phyloP scores from a whole-genome alignment of 2,888 invertebrate genomes.

The Folsomia manolachei region DNA sequence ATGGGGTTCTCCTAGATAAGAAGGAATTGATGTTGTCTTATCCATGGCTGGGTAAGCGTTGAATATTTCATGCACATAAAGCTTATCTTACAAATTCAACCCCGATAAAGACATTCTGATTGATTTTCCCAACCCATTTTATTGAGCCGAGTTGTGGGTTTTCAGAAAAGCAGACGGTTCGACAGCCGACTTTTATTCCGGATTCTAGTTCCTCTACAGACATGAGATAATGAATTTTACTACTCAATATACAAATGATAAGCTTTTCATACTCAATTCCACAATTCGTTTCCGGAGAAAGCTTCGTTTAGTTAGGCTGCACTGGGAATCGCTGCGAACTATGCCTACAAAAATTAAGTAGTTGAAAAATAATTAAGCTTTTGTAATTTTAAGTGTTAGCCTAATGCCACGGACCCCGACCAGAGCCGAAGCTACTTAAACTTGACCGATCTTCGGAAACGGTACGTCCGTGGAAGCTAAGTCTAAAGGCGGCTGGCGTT shows the following conservation, averaged over 20 bases:
- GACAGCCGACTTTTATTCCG: conserved; percentile 23
- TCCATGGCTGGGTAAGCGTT: no score
- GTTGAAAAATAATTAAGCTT: neutral
- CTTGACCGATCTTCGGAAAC: neutral
- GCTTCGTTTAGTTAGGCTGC: neutral
- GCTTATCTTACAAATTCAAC: conserved; percentile 35
- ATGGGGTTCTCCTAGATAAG: conserved; percentile 27
- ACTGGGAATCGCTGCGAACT: neutral
- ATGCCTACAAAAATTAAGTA: neutral
- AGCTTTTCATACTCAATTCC: conserved; percentile 3
- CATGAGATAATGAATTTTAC: no score
- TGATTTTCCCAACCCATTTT: conserved; percentile 42
- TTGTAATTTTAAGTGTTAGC: no score
- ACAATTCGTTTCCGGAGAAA: conserved; percentile 1
- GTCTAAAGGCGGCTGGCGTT: neutral
- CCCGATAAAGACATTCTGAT: conserved; percentile 32
- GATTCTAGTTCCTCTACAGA: conserved; percentile 28
- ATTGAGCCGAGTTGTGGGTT: conserved; percentile 33
- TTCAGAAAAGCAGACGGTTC: conserved; percentile 28
- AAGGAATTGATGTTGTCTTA: neutral
- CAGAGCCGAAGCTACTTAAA: neutral
- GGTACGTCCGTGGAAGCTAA: neutral
- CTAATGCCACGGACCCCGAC: no score
- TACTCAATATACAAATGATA: no score
- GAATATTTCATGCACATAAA: neutral